Conservation (phyloP, 1,140 invertebrate genomes). For the Spodoptera litura region DNA sequence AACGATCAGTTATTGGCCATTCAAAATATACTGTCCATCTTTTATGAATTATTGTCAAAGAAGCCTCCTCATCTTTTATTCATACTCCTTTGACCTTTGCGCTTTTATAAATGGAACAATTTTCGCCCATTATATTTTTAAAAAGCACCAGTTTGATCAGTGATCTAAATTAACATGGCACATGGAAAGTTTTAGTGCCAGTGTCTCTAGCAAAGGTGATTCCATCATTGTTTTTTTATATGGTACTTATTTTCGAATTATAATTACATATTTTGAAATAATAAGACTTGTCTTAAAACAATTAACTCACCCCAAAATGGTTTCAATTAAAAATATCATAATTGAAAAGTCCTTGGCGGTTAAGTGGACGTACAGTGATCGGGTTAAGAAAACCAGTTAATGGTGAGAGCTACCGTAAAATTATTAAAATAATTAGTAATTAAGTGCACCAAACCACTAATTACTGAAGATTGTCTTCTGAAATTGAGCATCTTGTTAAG, state of each 20-base stretch:
- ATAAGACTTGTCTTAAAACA: conserved; percentile 30
- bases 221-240: background rate
- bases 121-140: conserved; percentile 16
- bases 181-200: background rate
- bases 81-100: conserved; percentile 20
- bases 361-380: background rate
- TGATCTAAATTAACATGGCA: background rate
- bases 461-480: background rate
- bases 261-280: conserved; percentile 23
- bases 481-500: too few species aligned
- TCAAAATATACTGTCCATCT: background rate
- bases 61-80: conserved; percentile 25
- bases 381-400: conserved; percentile 6
- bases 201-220: too few species aligned
- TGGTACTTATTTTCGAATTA: background rate
- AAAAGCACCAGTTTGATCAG: background rate
- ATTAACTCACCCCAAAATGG: conserved; percentile 11
- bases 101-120: conserved; percentile 22
- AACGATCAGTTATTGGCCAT: conserved; percentile 34
- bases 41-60: conserved; percentile 18
- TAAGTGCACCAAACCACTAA: conserved; percentile 2
- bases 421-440: conserved; percentile 16
- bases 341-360: conserved; percentile 2
- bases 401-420: conserved; percentile 14
- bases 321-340: conserved; percentile 5